Evolutionary conservation across 2,888 invertebrate species (phyloP).

Genomic region (Chymomyza procnemis): DNA sequence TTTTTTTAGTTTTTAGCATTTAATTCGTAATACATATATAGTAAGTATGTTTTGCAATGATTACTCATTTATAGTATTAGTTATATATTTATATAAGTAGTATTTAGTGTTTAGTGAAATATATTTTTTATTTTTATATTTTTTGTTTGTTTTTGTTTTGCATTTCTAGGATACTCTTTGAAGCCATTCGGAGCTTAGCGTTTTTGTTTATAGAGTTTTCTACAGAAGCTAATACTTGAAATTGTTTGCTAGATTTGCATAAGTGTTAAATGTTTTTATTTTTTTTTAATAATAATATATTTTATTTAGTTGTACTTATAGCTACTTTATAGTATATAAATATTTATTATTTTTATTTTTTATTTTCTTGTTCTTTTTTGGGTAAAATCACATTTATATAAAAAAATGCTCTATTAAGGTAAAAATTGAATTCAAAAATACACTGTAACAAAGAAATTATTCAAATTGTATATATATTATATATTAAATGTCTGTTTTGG

Average conservation of each 20-base stretch:
- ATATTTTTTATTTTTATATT: neutral
- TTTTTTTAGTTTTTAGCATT: conserved; percentile 25
- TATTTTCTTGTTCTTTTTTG: conserved; percentile 11
- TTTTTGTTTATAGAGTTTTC: neutral
- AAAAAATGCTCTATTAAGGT: conserved; percentile 44
- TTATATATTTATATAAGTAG: neutral
- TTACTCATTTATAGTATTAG: neutral
- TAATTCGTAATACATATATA: conserved; percentile 6
- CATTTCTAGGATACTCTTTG: neutral
- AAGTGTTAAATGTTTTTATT: conserved; percentile 8
- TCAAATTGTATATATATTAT: neutral
- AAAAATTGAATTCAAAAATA: conserved; percentile 67
- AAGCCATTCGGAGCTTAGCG: neutral
- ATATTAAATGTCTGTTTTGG: neutral
- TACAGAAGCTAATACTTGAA: conserved; percentile 4
- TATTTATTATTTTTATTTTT: neutral
- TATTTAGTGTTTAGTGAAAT: neutral
- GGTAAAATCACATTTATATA: conserved; percentile 45
- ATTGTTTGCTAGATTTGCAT: neutral
- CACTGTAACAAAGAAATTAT: conserved; percentile 58
- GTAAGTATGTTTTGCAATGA: neutral
- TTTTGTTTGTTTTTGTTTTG: neutral
- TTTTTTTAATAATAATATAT: neutral
- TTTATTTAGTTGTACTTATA: conserved; percentile 3
- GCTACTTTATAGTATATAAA: conserved; percentile 3